phyloP scores from a whole-genome alignment of 2,113 vertebrate species.

The Alligator sinensis region DNA sequence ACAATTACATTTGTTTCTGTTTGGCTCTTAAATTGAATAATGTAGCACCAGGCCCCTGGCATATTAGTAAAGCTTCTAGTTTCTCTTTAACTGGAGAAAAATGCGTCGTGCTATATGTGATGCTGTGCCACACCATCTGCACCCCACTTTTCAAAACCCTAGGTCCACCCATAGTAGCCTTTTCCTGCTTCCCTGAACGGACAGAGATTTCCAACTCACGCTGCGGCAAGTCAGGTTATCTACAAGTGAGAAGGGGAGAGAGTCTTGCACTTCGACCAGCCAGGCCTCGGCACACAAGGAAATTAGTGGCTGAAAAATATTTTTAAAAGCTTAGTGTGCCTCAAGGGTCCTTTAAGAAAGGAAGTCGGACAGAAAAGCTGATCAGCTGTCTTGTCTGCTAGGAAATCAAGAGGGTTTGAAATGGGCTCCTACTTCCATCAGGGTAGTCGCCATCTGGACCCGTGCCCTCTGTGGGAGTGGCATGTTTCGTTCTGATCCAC shows the following conservation, averaged over 20 bases:
- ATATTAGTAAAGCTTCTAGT: no score
- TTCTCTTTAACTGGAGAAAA: no score
- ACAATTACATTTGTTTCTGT: no score
- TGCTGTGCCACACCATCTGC: no score
- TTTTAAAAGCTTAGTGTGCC: not conserved
- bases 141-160: no score
- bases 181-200: not conserved
- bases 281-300: not conserved
- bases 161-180: not conserved
- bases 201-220: not conserved
- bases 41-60: no score
- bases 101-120: no score
- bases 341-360: not conserved
- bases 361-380: not conserved
- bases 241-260: fast-evolving
- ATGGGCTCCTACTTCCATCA: conserved; percentile 61
- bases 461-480: conserved; percentile 64
- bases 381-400: not conserved
- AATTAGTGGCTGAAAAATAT: not conserved
- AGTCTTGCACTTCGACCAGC: not conserved
- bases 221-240: not conserved
- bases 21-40: no score
- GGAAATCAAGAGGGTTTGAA: not conserved
- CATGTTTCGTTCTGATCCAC: conserved; percentile 73
- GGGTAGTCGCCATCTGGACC: conserved; percentile 79